These are phyloP conservation scores for Pardalotus punctatus DNA, from an alignment of 2,113 vertebrate species.

Conservation along the genomic window DNA sequence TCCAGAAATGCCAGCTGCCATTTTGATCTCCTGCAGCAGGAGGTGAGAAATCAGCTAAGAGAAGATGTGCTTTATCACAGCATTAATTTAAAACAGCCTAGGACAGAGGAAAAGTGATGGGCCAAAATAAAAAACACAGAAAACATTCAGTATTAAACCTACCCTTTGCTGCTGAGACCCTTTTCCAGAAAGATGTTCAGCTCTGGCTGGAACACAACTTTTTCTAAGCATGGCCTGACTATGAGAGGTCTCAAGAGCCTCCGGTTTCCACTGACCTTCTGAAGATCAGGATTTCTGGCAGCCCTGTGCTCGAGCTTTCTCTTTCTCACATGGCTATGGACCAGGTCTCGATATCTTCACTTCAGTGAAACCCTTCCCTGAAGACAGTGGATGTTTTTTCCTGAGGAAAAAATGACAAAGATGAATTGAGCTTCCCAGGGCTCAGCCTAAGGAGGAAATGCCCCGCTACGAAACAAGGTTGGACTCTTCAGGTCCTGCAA, in stretches of 20 bases:
- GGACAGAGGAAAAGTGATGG: neutral
- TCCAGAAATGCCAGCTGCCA: neutral
- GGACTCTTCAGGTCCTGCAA: neutral
- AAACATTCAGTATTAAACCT: neutral
- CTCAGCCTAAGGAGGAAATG: neutral
- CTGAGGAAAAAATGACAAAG: slow-evolving; percentile 22
- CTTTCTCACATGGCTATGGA: neutral
- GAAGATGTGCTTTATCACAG: neutral
- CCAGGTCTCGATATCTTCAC: slow-evolving; percentile 8
- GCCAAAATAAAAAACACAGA: slow-evolving; percentile 10
- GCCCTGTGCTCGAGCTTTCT: neutral
- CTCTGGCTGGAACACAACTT: slow-evolving; percentile 6
- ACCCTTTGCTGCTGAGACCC: slow-evolving; percentile 2
- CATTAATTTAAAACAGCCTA: neutral
- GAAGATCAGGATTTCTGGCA: slow-evolving; percentile 40
- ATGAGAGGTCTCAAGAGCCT: neutral
- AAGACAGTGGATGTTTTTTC: slow-evolving; percentile 2
- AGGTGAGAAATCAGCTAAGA: neutral
- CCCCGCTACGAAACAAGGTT: neutral
- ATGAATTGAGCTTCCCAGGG: slow-evolving; percentile 12
- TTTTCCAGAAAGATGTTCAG: slow-evolving; percentile 64
- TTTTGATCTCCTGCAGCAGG: neutral
- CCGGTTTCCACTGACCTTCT: slow-evolving; percentile 38
- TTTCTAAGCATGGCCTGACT: slow-evolving; percentile 1
- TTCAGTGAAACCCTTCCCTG: slow-evolving; percentile 35